Base-by-base conservation (phyloP, 2,888 invertebrate genomes). In the Branchipolynoe longqiensis region DNA sequence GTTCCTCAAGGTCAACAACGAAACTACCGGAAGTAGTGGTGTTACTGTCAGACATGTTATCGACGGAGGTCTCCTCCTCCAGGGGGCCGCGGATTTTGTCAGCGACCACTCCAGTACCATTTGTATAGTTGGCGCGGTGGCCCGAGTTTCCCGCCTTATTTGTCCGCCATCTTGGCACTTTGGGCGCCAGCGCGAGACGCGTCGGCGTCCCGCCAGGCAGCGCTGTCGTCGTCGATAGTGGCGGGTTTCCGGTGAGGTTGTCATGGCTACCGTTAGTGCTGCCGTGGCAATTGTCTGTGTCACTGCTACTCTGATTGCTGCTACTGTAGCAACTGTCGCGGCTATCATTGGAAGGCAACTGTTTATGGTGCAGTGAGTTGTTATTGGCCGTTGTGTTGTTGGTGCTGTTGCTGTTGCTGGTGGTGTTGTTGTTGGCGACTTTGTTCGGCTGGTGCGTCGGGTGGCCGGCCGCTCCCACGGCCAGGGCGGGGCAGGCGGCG, bases 201-300 rank as follows among this genome's bases (percentile, higher is more conserved):
- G 78, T 78, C n/a, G 69, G 33, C 36, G 69, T 33, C 8, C 48
- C 48, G 18, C 48, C 48, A 12, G 48, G 48, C 69, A 38, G 14
- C n/a, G 69, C 38, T 38, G 69, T 38, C 36, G 69, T 69, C 78
- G 28, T 1, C 22, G 48, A 25, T 18, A 33, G 28, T 31, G 48
- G 41, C 41, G 48, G 22, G 31, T 78, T 78, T 78, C 48, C 54
- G 25, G 78, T 78, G 6, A 78, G 78, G 41, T 78, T 78, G 78
- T 78, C 78, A 78, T 78, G 78, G 78, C 78, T 78, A 78, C 78
- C 78, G 78, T 78, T 78, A 31, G 54, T 48, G 78, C 54, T 78
- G 54, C 78, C 78, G 33, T 78, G 78, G 78, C 54, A 78, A 78
- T 78, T 78, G 78, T 78, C 78, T 78, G 78, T 78, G 78, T 78